phyloP scores from a whole-genome alignment of 2,888 invertebrate species.

The Theodoxus fluviatilis region DNA sequence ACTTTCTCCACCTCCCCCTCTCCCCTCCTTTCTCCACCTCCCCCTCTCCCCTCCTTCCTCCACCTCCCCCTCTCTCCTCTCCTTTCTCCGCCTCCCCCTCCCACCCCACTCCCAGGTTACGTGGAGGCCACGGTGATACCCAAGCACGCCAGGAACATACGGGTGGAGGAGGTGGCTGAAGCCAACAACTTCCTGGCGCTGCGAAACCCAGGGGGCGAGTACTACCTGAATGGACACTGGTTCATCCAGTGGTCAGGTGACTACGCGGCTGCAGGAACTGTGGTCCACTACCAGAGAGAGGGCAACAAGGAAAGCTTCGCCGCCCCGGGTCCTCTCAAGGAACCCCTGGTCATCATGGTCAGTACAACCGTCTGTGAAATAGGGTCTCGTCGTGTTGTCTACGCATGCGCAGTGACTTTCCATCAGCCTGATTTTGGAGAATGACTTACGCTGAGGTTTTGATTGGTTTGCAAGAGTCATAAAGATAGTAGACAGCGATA shows the following conservation, averaged over 20 bases:
- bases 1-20: no score
- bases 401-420: no score
- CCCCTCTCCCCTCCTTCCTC: not conserved
- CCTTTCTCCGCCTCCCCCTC: no score
- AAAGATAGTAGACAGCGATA: no score
- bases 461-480: no score
- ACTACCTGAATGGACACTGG: constrained; percentile 82
- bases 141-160: constrained; percentile 79
- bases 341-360: constrained; percentile 83
- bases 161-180: constrained; percentile 78
- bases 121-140: constrained; percentile 75
- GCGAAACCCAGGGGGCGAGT: constrained; percentile 74
- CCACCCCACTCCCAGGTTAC: constrained; percentile 70
- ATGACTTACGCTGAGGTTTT: no score
- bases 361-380: constrained; percentile 60
- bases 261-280: constrained; percentile 81
- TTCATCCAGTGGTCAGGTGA: constrained; percentile 76
- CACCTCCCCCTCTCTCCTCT: no score
- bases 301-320: constrained; percentile 80
- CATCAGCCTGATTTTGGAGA: no score
- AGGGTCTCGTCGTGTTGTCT: no score
- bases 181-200: constrained; percentile 84
- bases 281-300: constrained; percentile 78
- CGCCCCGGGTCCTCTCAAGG: constrained; percentile 82
- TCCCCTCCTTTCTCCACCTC: no score